Evolutionary conservation across 1,140 invertebrate species (phyloP), one percentile per base, ranked within the genome.

Genomic region (Danaus plexippus): DNA sequence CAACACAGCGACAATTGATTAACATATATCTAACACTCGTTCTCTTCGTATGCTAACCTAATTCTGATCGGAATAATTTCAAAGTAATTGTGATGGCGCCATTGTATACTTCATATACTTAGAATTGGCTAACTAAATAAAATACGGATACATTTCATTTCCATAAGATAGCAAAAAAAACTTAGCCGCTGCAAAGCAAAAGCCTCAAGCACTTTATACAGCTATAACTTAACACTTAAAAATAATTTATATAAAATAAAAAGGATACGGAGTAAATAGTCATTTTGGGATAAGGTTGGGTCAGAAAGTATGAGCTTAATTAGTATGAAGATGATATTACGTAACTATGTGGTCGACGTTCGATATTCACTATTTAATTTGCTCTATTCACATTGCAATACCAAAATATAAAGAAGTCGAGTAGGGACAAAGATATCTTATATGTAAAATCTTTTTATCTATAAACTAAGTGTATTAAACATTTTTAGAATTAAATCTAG

Each of bases 41-140:
- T 66, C 56, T 72, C 73, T 69, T 69, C 68, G 69, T 69, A 69
- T 48, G 65, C 77, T 80, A 75, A 44, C 55, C 66, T 79, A 76
- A 9, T 41, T 48, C 13, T 46, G 57, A 47, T 51, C 54, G 46
- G 43, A 48, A 49, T 56, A 61, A 60, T 69, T 67, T 70, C 69
- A 69, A 67, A 67, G 64, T 70, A 65, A 77, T 85, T 83, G 79
- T 84, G 82, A 83, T 84, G 82, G 74, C 76, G 75, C 61, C 67
- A 75, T 67, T 68, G 67, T 67, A 63, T 64, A 67, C 59, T 61
- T 63, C 67, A 70, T 67, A 69, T 75, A 80, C 70, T 81, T 79
- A 75, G 75, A 79, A 81, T 85, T 83, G 73, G 75, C 80, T 83
- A 85, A 80, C 78, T 85, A 83, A 67, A 71, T 66, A 32, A 32